Percentiles rank a stretch among this genome's conserved stretches.
phyloP scores from a whole-genome alignment of 2,113 vertebrate species.

The Lagenorhynchus albirostris region DNA sequence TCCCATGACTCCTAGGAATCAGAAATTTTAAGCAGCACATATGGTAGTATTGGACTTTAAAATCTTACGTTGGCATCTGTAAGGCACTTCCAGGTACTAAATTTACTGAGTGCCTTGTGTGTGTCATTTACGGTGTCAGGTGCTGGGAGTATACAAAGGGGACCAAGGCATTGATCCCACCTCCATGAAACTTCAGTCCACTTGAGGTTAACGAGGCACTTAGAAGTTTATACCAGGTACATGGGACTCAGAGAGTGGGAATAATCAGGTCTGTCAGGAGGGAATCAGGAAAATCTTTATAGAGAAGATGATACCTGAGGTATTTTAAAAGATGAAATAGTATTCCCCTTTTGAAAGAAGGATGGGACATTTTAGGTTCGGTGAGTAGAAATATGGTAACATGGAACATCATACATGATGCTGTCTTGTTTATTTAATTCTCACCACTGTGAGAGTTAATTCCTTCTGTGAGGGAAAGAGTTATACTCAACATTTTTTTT shows the following conservation, averaged over 20 bases:
- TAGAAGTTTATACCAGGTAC: background rate
- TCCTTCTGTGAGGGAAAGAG: background rate
- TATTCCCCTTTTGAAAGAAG: background rate
- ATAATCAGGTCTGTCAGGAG: background rate
- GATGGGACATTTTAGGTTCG: background rate
- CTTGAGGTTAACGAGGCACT: background rate
- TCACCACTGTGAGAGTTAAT: background rate
- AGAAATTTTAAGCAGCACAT: conserved; percentile 13
- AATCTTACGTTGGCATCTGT: background rate
- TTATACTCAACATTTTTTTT: background rate
- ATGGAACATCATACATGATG: background rate
- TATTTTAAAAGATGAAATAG: background rate
- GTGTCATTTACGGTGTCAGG: background rate
- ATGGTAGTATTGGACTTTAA: background rate
- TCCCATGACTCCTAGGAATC: background rate
- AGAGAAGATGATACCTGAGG: background rate
- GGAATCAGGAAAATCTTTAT: background rate
- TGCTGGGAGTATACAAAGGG: background rate
- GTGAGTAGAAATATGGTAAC: background rate
- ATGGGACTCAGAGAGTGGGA: background rate
- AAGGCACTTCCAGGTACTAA: background rate
- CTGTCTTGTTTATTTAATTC: background rate
- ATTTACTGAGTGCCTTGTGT: background rate
- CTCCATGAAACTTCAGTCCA: background rate
- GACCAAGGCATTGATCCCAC: background rate